Evolutionary conservation across 2,888 invertebrate genomes (phyloP).

Genomic region (Hydropsyche betteni): DNA sequence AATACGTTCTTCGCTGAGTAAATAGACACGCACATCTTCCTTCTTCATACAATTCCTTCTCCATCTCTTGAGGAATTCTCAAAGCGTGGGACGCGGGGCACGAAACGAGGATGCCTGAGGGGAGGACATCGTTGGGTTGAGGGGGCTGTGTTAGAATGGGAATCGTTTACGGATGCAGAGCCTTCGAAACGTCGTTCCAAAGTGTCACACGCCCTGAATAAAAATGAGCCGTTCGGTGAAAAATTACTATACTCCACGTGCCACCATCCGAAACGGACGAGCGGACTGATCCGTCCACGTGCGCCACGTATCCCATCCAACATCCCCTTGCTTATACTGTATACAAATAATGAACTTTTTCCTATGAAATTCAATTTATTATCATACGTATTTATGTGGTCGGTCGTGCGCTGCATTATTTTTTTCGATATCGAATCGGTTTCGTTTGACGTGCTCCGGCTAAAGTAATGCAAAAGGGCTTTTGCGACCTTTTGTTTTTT

Average conservation of each 20-base stretch:
- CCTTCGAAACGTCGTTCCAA: conserved; percentile 52
- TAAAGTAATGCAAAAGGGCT: neutral
- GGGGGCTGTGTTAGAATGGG: conserved; percentile 41
- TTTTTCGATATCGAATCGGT: neutral
- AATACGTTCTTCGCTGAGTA: conserved; percentile 28
- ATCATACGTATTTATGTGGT: neutral
- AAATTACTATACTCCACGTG: conserved; percentile 48
- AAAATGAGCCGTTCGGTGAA: conserved; percentile 51
- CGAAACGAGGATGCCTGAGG: neutral
- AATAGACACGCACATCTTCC: neutral
- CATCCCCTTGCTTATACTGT: neutral
- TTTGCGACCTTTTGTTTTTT: conserved; percentile 34
- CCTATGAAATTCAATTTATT: neutral
- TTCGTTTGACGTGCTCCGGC: neutral
- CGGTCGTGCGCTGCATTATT: neutral
- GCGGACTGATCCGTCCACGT: conserved; percentile 27
- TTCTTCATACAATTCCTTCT: neutral
- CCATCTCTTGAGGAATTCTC: neutral
- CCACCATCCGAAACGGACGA: too few species aligned
- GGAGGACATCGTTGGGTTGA: neutral
- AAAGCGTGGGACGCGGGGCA: neutral
- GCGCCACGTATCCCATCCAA: conserved; percentile 16
- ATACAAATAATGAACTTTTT: neutral
- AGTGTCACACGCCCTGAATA: conserved; percentile 51
- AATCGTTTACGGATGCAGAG: conserved; percentile 51